phyloP scores from a whole-genome alignment of 1,140 invertebrate species.

The Leptinotarsa defecta region DNA sequence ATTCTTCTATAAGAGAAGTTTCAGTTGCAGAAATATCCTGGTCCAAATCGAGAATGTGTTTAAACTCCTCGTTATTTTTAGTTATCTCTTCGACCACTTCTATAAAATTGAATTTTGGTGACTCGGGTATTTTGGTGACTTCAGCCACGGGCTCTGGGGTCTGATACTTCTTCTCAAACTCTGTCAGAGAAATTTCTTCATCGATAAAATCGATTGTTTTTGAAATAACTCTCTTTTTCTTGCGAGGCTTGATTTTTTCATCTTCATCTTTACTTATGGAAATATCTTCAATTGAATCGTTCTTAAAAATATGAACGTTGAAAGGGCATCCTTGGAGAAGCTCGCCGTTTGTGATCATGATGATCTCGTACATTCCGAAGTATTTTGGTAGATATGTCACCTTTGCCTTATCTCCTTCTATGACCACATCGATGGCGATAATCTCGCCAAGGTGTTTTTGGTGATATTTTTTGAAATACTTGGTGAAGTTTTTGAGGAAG shows the following conservation, averaged over 20 bases:
- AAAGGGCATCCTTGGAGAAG: conserved; percentile 48
- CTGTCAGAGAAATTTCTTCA: conserved; percentile 28
- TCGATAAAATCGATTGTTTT: conserved; percentile 36
- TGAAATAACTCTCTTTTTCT: conserved; percentile 30
- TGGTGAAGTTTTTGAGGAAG: not conserved
- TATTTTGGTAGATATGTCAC: conserved; percentile 47
- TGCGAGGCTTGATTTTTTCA: conserved; percentile 14
- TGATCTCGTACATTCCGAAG: conserved; percentile 50
- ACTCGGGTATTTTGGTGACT: not conserved
- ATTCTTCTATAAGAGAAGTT: not conserved
- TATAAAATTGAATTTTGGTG: not conserved
- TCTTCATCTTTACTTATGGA: conserved; percentile 29
- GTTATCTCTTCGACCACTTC: conserved; percentile 9
- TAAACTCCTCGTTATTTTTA: not conserved
- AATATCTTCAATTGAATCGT: conserved; percentile 32
- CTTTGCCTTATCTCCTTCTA: conserved; percentile 47
- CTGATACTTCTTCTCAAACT: conserved; percentile 9
- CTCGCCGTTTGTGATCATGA: conserved; percentile 45
- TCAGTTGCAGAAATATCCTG: too few species aligned
- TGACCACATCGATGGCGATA: conserved; percentile 43
- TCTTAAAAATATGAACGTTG: conserved; percentile 43
- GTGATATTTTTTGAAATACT: not conserved
- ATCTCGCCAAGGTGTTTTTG: conserved; percentile 1
- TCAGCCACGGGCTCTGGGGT: not conserved
- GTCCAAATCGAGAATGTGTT: too few species aligned